phyloP scores from a whole-genome alignment of 1,140 invertebrate species.

The Halesus radiatus region DNA sequence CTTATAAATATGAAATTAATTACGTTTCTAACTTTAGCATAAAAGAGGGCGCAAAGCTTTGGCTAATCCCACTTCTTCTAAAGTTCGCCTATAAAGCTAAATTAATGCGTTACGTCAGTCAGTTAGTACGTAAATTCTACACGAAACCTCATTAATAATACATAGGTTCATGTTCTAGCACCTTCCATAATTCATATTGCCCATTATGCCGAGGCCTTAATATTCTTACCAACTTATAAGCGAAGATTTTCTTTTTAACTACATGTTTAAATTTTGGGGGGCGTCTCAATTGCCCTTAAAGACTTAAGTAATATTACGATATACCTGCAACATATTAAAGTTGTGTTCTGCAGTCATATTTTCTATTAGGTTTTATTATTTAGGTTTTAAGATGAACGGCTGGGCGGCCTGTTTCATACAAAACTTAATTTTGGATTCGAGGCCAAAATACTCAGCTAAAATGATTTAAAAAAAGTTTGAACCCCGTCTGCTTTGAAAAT shows the following conservation, averaged over 20 bases:
- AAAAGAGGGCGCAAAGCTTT: slow-evolving; percentile 12
- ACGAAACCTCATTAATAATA: slow-evolving; percentile 37
- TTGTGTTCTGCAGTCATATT: too few species aligned
- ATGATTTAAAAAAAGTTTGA: too few species aligned
- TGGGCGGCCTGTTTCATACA: too few species aligned
- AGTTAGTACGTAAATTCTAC: slow-evolving; percentile 30
- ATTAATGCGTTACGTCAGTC: slow-evolving; percentile 34
- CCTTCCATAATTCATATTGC: slow-evolving; percentile 9
- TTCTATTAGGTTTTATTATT: too few species aligned
- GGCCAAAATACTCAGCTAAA: too few species aligned
- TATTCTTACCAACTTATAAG: slow-evolving; percentile 1
- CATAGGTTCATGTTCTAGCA: slow-evolving; percentile 32
- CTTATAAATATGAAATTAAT: slow-evolving; percentile 24
- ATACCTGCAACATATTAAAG: too few species aligned
- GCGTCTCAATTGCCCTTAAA: too few species aligned
- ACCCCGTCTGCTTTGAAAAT: too few species aligned
- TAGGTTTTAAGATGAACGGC: too few species aligned
- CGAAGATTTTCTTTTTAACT: neutral
- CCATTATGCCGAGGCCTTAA: neutral
- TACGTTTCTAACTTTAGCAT: neutral
- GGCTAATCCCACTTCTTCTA: slow-evolving; percentile 15
- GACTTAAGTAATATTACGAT: too few species aligned
- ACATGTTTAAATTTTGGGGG: neutral
- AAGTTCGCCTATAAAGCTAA: slow-evolving; percentile 35
- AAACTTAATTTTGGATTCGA: too few species aligned